These are phyloP conservation scores for Oxytorus armatus DNA, from an alignment of 2,888 invertebrate species.

Conservation along the genomic window DNA sequence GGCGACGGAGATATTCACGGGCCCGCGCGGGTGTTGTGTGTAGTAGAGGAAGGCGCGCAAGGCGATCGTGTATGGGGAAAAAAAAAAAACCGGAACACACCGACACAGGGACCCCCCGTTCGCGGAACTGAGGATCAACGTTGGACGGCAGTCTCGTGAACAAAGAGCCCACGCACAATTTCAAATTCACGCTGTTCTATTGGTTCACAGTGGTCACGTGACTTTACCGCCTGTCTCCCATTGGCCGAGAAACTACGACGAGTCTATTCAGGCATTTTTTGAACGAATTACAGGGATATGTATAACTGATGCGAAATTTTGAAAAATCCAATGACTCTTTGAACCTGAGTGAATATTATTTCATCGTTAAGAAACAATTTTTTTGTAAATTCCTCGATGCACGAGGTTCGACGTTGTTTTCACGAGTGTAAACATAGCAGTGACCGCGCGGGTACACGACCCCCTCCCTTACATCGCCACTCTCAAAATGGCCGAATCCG, in stretches of 20 bases:
- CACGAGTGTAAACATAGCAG: constrained; percentile 66
- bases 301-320: too few relatives aligned
- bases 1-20: constrained; percentile 52
- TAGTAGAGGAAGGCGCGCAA: constrained; percentile 60
- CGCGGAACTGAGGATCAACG: constrained; percentile 83
- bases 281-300: too few relatives aligned
- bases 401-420: constrained; percentile 44
- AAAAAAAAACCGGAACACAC: constrained; percentile 78
- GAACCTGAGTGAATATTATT: background rate
- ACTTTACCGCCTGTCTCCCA: constrained; percentile 80
- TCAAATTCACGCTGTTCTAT: constrained; percentile 85
- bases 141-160: constrained; percentile 81
- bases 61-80: constrained; percentile 79
- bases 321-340: too few relatives aligned
- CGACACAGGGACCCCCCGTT: constrained; percentile 83
- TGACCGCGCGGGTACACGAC: constrained; percentile 42
- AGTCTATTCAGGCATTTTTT: constrained; percentile 75
- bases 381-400: constrained; percentile 10
- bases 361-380: background rate
- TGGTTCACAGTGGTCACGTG: constrained; percentile 86
- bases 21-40: constrained; percentile 52
- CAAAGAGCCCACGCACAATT: constrained; percentile 84
- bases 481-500: constrained; percentile 78
- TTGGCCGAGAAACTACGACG: constrained; percentile 82
- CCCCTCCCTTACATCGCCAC: constrained; percentile 71